Percentiles rank a stretch among this genome's conserved stretches.
phyloP scores from a whole-genome alignment of 2,888 invertebrate genomes.

The Drosophila birchii region DNA sequence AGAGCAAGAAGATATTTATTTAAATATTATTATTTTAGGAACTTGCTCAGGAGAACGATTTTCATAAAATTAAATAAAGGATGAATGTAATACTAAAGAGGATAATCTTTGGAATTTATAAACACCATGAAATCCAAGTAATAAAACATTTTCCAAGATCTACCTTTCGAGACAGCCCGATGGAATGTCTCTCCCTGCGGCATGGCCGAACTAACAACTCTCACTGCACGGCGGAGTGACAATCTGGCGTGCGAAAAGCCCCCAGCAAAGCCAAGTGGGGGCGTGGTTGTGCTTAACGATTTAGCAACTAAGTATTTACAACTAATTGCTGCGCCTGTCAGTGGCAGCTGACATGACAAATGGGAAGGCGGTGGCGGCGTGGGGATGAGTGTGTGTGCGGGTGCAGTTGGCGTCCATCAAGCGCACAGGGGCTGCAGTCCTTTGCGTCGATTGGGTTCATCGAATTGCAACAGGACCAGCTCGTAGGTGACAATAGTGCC shows the following conservation, averaged over 20 bases:
- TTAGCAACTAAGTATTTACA: constrained; percentile 52
- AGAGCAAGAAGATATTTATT: not conserved
- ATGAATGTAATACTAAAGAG: not conserved
- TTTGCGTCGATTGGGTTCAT: constrained; percentile 80
- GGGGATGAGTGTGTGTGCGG: constrained; percentile 4
- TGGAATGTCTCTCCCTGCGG: constrained; percentile 79
- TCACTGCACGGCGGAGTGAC: constrained; percentile 38
- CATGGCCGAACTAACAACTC: constrained; percentile 49
- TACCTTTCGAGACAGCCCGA: constrained; percentile 76
- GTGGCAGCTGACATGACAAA: constrained; percentile 59
- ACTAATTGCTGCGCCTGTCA: constrained; percentile 66
- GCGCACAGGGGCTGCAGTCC: constrained; percentile 80
- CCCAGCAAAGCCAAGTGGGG: constrained; percentile 19
- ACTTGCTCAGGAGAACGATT: not conserved
- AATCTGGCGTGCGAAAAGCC: constrained; percentile 21
- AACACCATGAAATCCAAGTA: not conserved
- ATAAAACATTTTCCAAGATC: not conserved
- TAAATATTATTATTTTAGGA: not conserved
- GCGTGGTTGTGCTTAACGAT: constrained; percentile 53
- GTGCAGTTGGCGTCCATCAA: constrained; percentile 43
- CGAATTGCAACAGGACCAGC: constrained; percentile 88
- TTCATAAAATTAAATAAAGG: not conserved
- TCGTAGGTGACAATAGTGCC: constrained; percentile 89
- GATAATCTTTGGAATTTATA: not conserved
- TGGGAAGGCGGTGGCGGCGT: constrained; percentile 8